Conservation (phyloP, 2,797 vertebrate genomes). For the Esox masquinongy region DNA sequence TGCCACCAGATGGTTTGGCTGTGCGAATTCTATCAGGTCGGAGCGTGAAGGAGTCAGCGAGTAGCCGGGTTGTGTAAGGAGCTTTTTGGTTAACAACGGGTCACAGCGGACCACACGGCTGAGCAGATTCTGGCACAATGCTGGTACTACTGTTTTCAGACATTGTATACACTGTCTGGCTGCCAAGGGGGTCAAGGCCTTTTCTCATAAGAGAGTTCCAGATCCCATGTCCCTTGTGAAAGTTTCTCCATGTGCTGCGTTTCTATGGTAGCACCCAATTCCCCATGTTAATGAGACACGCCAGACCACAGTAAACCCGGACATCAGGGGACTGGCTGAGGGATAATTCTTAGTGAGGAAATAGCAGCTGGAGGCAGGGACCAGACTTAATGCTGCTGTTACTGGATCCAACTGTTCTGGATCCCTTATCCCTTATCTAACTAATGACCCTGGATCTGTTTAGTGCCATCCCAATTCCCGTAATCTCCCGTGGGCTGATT, state of each 20-base stretch:
- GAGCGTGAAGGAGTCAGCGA: conserved; percentile 17
- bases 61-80: conserved; percentile 11
- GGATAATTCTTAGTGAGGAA: conserved; percentile 71
- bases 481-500: no score
- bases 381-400: conserved; percentile 35
- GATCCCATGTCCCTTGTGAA: not conserved
- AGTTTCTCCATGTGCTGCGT: not conserved
- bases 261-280: conserved; percentile 19
- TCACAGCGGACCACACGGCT: not conserved
- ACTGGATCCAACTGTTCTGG: not conserved
- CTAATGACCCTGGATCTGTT: not conserved
- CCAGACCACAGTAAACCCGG: conserved; percentile 62
- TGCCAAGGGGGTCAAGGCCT: not conserved
- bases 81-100: conserved; percentile 2
- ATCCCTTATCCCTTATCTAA: not conserved
- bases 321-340: conserved; percentile 53
- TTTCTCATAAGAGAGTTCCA: not conserved
- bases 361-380: conserved; percentile 60
- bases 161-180: not conserved
- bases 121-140: not conserved
- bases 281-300: conserved; percentile 61
- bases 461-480: no score
- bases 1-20: conserved; percentile 62
- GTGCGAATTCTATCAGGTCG: conserved; percentile 57
- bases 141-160: not conserved